Evolutionary conservation across 1,140 invertebrate species (phyloP), one percentile per base, ranked within the genome.

Genomic region (Zelostemma sp.): DNA sequence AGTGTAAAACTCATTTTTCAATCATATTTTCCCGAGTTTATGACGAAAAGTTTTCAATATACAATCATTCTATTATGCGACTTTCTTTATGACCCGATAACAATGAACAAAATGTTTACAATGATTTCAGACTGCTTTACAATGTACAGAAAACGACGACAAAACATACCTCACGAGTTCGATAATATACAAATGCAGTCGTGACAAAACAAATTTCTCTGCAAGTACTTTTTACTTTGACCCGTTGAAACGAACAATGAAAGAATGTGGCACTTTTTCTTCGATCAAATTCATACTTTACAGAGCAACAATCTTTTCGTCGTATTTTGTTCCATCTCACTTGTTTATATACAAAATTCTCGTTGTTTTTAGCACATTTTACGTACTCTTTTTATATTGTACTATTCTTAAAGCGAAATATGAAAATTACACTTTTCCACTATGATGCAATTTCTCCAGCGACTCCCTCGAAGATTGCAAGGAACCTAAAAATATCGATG

Each of bases 391-490:
- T 18, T 19, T 11, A 19, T 38, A 38, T 11, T 38, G 35, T 38
- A 38, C 35, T 38, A 38, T 15, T 51, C 31, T 15, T 38, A 50
- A 46, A 68, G 45, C 62, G 58, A 72, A 79, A 76, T 66, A 77
- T 53, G 68, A 76, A 63, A 68, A 53, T 74, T 80, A 85, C 46
- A 79, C 77, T 76, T 86, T 85, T 64, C 76, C 78, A 66, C 74
- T 77, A 70, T 83, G 80, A 75, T 83, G 79, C 33, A 73, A 67
- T 50, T 85, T 84, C 41, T 86, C 83, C 71, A 86, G 53, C 31
- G 84, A 86, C 54, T 86, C 84, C 57, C 81, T 78, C 4, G 83
- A 85, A 67, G 84, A 85, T 78, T 84, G 80, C 77, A 86, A 83
- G 76, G 82, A 85, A 81, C 83, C 84, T 86, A 41, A 12, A 70